Evolutionary conservation across 2,797 vertebrate species (phyloP).

Genomic region (Mormyrops attenuatus): DNA sequence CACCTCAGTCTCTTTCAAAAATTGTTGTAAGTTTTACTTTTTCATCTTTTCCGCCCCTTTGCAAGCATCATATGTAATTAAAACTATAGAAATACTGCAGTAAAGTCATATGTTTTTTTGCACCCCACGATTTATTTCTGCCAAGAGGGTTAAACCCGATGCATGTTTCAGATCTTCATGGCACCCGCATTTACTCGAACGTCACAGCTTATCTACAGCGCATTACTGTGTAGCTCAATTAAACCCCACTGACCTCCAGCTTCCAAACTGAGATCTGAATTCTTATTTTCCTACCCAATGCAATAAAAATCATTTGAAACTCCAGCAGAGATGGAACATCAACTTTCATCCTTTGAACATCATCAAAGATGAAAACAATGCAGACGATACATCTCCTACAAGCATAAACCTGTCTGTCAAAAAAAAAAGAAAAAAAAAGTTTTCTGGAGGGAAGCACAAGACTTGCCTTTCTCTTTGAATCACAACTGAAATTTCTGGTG

Average conservation of each 20-base stretch:
- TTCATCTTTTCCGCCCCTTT: neutral
- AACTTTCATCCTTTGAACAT: neutral
- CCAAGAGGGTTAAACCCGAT: neutral
- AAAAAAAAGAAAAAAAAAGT: neutral
- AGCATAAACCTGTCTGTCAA: neutral
- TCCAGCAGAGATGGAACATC: neutral
- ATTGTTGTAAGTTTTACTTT: neutral
- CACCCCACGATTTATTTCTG: neutral
- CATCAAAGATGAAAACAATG: neutral
- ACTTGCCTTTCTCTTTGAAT: neutral
- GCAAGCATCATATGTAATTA: neutral
- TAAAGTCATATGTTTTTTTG: neutral
- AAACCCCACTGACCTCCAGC: neutral
- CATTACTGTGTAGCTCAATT: neutral
- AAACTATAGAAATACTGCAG: neutral
- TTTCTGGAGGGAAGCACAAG: neutral
- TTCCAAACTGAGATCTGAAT: neutral
- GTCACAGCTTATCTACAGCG: neutral
- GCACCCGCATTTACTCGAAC: neutral
- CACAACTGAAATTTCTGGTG: neutral
- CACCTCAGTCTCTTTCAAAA: neutral
- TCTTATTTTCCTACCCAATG: neutral
- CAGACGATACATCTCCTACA: neutral
- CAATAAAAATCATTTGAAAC: neutral
- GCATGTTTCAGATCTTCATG: neutral